These are phyloP conservation scores for Oxygymnocypris stewartii DNA, from an alignment of 2,113 vertebrate genomes.

Conservation along the genomic window DNA sequence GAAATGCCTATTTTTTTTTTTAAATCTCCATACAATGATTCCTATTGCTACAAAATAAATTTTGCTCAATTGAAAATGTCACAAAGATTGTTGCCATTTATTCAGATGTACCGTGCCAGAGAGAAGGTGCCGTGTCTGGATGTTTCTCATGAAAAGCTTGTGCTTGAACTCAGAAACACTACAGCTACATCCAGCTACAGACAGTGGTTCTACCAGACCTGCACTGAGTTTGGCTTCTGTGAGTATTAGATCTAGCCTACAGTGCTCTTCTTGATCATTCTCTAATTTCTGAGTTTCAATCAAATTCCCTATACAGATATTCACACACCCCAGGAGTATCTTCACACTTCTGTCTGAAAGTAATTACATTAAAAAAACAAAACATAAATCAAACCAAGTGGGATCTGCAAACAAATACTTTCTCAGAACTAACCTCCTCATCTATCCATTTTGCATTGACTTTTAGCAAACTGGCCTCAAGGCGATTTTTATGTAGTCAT, in stretches of 20 bases:
- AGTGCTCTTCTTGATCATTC: background rate
- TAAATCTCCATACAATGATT: background rate
- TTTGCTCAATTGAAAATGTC: background rate
- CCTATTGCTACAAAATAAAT: background rate
- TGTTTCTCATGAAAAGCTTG: conserved; percentile 64
- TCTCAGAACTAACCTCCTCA: background rate
- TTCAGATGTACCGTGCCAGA: conserved; percentile 67
- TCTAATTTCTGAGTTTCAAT: conserved; percentile 16
- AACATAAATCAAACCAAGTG: background rate
- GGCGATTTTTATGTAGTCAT: background rate
- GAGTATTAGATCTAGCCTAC: conserved; percentile 53
- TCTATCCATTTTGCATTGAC: background rate
- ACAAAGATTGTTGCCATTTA: background rate
- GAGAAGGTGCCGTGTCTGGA: conserved; percentile 70
- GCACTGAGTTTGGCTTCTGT: conserved; percentile 88
- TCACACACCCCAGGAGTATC: conserved; percentile 5
- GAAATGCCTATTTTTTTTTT: background rate
- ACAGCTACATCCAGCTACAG: conserved; percentile 58
- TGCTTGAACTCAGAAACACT: conserved; percentile 71
- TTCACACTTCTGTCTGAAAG: background rate
- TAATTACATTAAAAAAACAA: background rate
- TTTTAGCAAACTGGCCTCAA: background rate
- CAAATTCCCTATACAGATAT: conserved; percentile 4
- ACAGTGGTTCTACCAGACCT: conserved; percentile 86
- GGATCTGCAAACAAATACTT: background rate